Percentiles rank a stretch among this genome's conserved stretches.
phyloP scores from a whole-genome alignment of 2,888 invertebrate species.

The Hermaeophaga mercurialis region DNA sequence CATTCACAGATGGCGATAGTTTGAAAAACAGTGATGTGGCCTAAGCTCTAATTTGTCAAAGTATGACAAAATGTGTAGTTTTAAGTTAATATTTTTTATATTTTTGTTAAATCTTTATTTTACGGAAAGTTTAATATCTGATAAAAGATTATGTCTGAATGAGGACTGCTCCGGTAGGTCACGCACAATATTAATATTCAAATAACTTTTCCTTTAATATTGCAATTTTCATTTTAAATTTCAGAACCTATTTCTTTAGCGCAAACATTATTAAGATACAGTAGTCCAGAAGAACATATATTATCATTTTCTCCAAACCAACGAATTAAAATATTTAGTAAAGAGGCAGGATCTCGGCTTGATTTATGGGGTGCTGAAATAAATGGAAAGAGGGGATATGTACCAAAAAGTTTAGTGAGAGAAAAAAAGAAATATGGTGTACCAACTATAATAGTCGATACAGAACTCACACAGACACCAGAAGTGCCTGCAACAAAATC shows the following conservation, averaged over 20 bases:
- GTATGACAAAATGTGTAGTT: slow-evolving; percentile 55
- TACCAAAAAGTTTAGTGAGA: slow-evolving; percentile 63
- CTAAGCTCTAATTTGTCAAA: slow-evolving; percentile 50
- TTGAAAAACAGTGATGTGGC: slow-evolving; percentile 49
- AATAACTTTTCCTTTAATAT: slow-evolving; percentile 6
- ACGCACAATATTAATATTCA: not conserved
- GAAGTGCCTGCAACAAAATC: slow-evolving; percentile 40
- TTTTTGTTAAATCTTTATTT: slow-evolving; percentile 49
- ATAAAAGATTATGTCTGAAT: slow-evolving; percentile 74
- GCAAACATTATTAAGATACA: slow-evolving; percentile 64
- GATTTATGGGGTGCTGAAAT: slow-evolving; percentile 74
- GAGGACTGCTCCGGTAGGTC: slow-evolving; percentile 70
- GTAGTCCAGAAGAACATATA: slow-evolving; percentile 61
- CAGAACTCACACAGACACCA: slow-evolving; percentile 47
- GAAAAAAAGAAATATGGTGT: slow-evolving; percentile 63
- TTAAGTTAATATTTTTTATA: slow-evolving; percentile 53
- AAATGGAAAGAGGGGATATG: slow-evolving; percentile 71
- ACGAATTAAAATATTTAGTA: slow-evolving; percentile 69
- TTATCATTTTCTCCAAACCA: slow-evolving; percentile 66
- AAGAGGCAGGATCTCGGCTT: slow-evolving; percentile 66
- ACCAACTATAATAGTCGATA: slow-evolving; percentile 56
- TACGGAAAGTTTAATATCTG: slow-evolving; percentile 61
- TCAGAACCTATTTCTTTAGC: slow-evolving; percentile 65
- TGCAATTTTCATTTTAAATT: slow-evolving; percentile 24
- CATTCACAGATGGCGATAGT: not conserved